Evolutionary conservation across 2,797 vertebrate species (phyloP).

Genomic region (Neosalanx taihuensis): DNA sequence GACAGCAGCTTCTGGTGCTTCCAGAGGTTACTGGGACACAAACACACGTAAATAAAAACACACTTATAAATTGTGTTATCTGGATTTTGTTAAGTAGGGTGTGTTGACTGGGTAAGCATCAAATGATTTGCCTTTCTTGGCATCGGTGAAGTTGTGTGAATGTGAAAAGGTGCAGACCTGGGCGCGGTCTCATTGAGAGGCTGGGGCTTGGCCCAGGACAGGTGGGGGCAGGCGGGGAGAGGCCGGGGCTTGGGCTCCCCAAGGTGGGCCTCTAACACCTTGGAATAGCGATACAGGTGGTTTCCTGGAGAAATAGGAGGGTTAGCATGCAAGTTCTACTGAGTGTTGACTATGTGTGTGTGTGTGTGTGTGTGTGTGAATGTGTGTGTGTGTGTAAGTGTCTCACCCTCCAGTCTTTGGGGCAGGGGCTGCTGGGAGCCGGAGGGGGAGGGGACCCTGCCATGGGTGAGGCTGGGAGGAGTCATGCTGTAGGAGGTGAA

Average conservation of each 20-base stretch:
- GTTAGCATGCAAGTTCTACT: background rate
- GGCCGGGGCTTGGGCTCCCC: conserved; percentile 92
- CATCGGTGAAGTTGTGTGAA: background rate
- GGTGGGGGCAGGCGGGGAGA: conserved; percentile 93
- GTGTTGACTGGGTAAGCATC: too few relatives aligned
- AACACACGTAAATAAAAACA: background rate
- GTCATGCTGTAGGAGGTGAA: conserved; percentile 93
- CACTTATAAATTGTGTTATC: background rate
- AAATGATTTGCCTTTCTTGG: too few relatives aligned
- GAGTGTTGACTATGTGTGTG: background rate
- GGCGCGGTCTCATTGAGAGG: conserved; percentile 96
- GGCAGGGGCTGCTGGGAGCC: conserved; percentile 78
- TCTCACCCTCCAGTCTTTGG: conserved; percentile 91
- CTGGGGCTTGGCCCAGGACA: conserved; percentile 98
- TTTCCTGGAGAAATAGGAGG: conserved; percentile 75
- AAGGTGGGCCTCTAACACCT: conserved; percentile 92
- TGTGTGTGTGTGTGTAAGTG: conserved; percentile 9
- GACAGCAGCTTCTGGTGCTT: conserved; percentile 97
- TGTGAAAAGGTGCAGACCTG: conserved; percentile 73
- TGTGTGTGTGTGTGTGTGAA: background rate
- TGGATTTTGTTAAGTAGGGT: background rate
- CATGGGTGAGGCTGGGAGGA: conserved; percentile 91
- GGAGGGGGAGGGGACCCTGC: conserved; percentile 79
- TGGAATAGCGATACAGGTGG: conserved; percentile 97
- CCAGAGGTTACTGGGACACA: conserved; percentile 88